Conservation (phyloP, 2,113 vertebrate species). For the Coptodon bakossiorum region DNA sequence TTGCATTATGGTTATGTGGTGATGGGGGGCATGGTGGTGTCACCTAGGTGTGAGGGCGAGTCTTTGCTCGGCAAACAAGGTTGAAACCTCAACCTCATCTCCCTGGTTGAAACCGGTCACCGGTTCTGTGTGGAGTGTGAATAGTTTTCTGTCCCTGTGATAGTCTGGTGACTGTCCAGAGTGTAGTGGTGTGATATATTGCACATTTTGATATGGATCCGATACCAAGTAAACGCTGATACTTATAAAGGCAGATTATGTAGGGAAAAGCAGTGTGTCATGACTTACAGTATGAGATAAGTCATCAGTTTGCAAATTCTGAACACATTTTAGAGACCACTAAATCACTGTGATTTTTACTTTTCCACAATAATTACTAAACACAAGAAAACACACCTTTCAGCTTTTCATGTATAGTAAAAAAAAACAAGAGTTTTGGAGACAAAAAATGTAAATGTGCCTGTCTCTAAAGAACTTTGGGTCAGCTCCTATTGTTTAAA, state of each 20-base stretch:
- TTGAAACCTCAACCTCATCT: neutral
- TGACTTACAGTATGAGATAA: neutral
- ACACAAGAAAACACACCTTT: neutral
- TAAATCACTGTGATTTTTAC: neutral
- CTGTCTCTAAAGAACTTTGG: accelerated
- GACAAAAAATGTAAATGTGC: neutral
- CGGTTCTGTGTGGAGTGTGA: neutral
- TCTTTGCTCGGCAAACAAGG: neutral
- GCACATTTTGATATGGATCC: neutral
- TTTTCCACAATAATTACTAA: neutral
- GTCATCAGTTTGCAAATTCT: neutral
- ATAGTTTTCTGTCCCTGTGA: neutral
- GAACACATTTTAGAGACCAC: neutral
- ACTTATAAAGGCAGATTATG: neutral
- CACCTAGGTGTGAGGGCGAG: neutral
- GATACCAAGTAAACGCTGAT: accelerated
- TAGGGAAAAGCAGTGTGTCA: neutral
- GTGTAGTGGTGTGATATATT: neutral
- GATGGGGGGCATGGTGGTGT: constrained; percentile 4
- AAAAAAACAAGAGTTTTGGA: neutral
- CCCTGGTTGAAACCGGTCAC: neutral
- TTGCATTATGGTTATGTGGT: constrained; percentile 61
- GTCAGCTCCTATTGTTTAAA: neutral
- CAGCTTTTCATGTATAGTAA: neutral
- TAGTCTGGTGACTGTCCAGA: neutral